Evolutionary conservation across 2,113 vertebrate genomes (phyloP).

Genomic region (Xenopus borealis): DNA sequence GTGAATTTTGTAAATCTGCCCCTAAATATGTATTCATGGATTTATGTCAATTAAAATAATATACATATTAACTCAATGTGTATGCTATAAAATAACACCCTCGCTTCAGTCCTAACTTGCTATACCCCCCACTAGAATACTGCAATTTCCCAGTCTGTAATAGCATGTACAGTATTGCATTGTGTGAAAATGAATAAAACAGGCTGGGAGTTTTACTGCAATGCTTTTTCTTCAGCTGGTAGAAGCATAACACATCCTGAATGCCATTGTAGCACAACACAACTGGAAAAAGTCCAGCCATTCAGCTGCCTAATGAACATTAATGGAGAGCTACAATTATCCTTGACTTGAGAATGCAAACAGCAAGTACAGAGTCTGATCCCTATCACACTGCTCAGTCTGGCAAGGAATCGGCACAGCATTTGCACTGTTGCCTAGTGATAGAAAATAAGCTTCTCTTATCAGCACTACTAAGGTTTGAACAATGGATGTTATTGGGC

Average conservation of each 20-base stretch:
- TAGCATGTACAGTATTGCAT: too few species aligned
- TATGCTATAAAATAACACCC: too few species aligned
- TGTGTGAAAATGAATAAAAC: too few species aligned
- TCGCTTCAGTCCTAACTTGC: too few species aligned
- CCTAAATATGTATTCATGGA: too few species aligned
- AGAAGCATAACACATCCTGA: neutral
- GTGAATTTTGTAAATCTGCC: too few species aligned
- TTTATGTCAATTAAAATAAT: too few species aligned
- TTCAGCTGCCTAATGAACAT: conserved; percentile 61
- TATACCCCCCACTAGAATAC: too few species aligned
- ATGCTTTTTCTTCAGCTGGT: neutral
- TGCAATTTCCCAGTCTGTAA: too few species aligned
- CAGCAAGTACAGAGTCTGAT: conserved; percentile 64
- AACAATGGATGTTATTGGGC: conserved; percentile 63
- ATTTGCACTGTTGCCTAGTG: conserved; percentile 63
- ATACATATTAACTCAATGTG: too few species aligned
- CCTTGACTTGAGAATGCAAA: conserved; percentile 65
- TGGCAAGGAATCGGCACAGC: conserved; percentile 43
- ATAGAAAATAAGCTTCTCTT: conserved; percentile 59
- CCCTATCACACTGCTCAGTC: conserved; percentile 51
- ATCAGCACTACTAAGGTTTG: conserved; percentile 56
- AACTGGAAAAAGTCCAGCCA: conserved; percentile 54
- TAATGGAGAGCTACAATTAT: conserved; percentile 60
- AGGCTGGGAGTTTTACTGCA: too few species aligned
- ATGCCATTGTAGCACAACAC: neutral